Conservation (phyloP, 2,113 vertebrate genomes). For the Amphilophus citrinellus region DNA sequence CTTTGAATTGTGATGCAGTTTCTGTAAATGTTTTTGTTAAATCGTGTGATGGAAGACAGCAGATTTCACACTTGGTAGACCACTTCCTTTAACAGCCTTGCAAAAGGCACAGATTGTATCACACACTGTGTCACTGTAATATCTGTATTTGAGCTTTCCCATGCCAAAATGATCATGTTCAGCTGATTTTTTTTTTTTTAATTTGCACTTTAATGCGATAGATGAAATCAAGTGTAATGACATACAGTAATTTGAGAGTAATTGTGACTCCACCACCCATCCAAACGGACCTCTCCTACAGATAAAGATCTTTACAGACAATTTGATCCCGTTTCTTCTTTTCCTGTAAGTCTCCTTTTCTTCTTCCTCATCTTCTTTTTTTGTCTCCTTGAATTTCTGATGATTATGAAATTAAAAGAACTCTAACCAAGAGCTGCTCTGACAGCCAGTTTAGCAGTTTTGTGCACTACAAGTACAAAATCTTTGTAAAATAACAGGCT, state of each 20-base stretch:
- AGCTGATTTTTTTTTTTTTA: background rate
- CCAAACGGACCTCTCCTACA: constrained; percentile 46
- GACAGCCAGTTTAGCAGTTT: background rate
- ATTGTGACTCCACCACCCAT: constrained; percentile 39
- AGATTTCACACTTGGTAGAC: background rate
- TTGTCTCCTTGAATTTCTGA: background rate
- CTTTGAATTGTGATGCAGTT: background rate
- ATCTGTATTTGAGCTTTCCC: background rate
- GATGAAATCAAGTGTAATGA: constrained; percentile 51
- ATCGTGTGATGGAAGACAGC: background rate
- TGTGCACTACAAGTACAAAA: background rate
- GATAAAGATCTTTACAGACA: constrained; percentile 66
- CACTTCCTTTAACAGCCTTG: background rate
- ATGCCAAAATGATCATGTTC: background rate
- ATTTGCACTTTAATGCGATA: background rate
- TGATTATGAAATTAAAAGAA: background rate
- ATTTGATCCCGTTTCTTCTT: constrained; percentile 33
- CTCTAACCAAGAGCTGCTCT: background rate
- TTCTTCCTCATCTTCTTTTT: background rate
- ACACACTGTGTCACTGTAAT: background rate
- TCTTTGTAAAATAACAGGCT: constrained; percentile 1
- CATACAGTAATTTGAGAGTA: constrained; percentile 55
- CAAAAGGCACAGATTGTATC: background rate
- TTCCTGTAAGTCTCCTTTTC: background rate
- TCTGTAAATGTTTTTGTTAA: background rate